A percentile compares a stretch with the other conserved stretches of the same genome.
Conservation (phyloP, 2,888 invertebrate species). For the Caenorhabditis zanzibari region DNA sequence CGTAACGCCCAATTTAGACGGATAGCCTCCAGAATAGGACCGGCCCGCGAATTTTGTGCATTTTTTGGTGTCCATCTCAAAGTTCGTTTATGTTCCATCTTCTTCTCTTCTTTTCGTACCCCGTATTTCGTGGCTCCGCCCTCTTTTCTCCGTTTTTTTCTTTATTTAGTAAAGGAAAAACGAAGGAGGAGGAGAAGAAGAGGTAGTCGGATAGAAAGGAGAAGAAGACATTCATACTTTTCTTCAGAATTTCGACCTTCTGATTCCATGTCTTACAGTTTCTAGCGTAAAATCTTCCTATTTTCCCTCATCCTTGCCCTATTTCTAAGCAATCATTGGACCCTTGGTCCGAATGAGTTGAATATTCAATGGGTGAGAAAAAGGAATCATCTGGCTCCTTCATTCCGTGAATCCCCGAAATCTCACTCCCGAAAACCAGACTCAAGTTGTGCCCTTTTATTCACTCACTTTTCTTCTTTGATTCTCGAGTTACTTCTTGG, state of each 20-base stretch:
- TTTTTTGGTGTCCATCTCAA: constrained; percentile 36
- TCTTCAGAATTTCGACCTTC: background rate
- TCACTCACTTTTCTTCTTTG: background rate
- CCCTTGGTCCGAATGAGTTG: constrained; percentile 11
- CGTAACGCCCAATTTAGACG: constrained; percentile 47
- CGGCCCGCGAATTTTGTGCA: constrained; percentile 50
- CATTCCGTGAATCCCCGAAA: background rate
- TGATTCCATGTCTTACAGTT: background rate
- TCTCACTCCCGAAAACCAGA: background rate
- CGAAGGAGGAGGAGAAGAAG: too few species aligned
- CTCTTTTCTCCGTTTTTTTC: constrained; percentile 29
- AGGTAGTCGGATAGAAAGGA: constrained; percentile 5
- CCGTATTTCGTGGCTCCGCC: constrained; percentile 20
- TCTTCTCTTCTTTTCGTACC: background rate
- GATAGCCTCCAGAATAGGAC: constrained; percentile 2
- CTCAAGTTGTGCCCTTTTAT: background rate
- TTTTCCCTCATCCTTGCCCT: background rate
- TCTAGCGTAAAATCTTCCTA: background rate
- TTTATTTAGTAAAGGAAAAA: constrained; percentile 17
- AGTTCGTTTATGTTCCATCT: constrained; percentile 33
- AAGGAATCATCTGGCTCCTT: constrained; percentile 16
- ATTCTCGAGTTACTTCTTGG: background rate
- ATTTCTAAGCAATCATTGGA: constrained; percentile 18
- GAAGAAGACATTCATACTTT: constrained; percentile 44
- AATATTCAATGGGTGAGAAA: constrained; percentile 48